Base-by-base conservation (phyloP, 2,797 vertebrate genomes). In the Columba guinea region DNA sequence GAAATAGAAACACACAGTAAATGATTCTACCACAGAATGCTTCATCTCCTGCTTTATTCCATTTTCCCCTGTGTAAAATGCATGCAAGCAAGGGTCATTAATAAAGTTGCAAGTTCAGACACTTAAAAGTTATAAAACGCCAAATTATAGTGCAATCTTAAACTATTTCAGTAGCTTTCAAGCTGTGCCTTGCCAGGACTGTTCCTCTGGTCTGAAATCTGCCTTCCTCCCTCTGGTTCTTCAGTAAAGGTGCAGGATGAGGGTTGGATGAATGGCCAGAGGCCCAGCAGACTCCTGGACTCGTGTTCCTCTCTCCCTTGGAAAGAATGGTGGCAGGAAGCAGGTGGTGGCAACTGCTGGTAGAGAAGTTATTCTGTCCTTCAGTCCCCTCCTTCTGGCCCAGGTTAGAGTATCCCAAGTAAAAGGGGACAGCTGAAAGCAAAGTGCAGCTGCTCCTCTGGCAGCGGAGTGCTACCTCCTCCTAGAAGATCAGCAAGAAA, bases 1-100 rank as follows among this genome's bases (percentile, higher is more conserved):
- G 81, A 80, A 94, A 89, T 80, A 92, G 94, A 85, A 90, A 87
- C 24, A 34, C 11, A 5, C 46, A 46, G 35, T 93, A 90, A 89
- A 89, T 89, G 2, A 90, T 87, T 95, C 74, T 84, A 56, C 56
- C 78, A 73, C 34, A 37, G 78, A 70, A 28, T 1, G 1, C 35
- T 62, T 89, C 13, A 35, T 46, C 51, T 89, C 35, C 39, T 75
- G 16, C 28, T 69, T 69, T 75, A 75, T 64, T 81, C 62, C 30
- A 2, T 94, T 90, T 90, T 67, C 32, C 15, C 18, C 7, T 75
- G 18, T 59, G 23, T 67, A 68, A 74, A 84, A 67, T 56, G 56
- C 5, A 0, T 1, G 1, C 44, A 59, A 71, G 37, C 30, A 5
- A 4, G 83, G 34, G 20, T 71, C 9, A 11, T 81, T 69, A 80